Base-by-base conservation (phyloP, 2,888 invertebrate genomes). In the Heteromyza rotundicornis region DNA sequence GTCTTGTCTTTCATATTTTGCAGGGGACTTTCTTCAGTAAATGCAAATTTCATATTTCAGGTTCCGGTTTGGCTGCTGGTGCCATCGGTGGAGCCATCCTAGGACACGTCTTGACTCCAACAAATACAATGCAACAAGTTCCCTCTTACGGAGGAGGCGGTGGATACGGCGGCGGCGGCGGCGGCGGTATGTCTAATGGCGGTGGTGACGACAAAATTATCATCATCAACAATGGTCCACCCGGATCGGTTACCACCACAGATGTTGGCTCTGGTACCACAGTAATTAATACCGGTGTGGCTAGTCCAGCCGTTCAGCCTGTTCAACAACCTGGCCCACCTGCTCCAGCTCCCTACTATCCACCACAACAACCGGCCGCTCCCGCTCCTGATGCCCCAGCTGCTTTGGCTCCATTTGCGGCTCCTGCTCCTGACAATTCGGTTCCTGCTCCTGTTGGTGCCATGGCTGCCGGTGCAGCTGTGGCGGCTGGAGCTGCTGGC, bases 211-310 rank as follows among this genome's bases (percentile, higher is more conserved):
- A 82, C 40, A 75, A 68, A 63, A 77, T 82, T 49, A 80, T 82
- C 2, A 81, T 82, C n/a, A 82, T 82, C 14, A 82, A 82, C 60
- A 82, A 82, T 62, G 82, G 82, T 53, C 81, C 80, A 14, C 81
- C 81, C 0, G 79, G 80, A 7, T 78, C 80, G 7, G 80, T 80
- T 53, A 75, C 80, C 35, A 77, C 80, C 1, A 67, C 69, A 0
- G 74, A 73, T 35, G 71, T 65, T 1, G 78, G 76, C 3, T 64
- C 71, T 0, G 80, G 81, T 55, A 76, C 79, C 1, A 78, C 80
- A 5, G 72, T 78, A 0, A 79, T 79, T 36, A 77, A 72, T 40
- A 59, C 75, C 1, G 74, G 70, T 8, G 68, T 52, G 2, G 63
- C 66, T 0, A 66, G 51, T 20, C 67, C 62, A 5, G 36, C 36